Conservation (phyloP, 2,113 vertebrate species). For the Callospermophilus lateralis region DNA sequence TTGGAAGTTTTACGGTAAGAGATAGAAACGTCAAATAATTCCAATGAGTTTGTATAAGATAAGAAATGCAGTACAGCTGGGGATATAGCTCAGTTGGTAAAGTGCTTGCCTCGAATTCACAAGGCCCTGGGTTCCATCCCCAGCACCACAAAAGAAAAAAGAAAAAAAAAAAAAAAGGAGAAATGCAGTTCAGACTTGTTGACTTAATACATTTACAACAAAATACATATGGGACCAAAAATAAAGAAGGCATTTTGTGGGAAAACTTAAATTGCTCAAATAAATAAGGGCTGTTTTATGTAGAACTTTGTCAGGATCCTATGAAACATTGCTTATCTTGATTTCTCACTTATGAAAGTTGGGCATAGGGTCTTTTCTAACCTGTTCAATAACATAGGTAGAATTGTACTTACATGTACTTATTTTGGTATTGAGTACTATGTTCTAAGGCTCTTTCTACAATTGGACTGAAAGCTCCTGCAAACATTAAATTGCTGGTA, state of each 20-base stretch:
- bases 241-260: not conserved
- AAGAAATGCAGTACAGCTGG: conserved; percentile 18
- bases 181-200: conserved; percentile 24
- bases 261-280: conserved; percentile 49
- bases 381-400: conserved; percentile 60
- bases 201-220: conserved; percentile 33
- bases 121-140: too few relatives aligned
- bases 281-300: conserved; percentile 62
- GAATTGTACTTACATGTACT: conserved; percentile 60
- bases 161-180: not conserved
- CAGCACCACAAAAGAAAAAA: too few relatives aligned
- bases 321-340: conserved; percentile 60
- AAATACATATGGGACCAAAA: conserved; percentile 51
- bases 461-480: conserved; percentile 61
- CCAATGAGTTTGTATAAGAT: conserved; percentile 35
- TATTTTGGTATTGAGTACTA: conserved; percentile 37
- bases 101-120: too few relatives aligned
- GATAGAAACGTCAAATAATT: conserved; percentile 25
- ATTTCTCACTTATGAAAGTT: conserved; percentile 38
- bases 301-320: conserved; percentile 50
- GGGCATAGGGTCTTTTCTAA: conserved; percentile 40
- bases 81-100: too few relatives aligned
- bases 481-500: conserved; percentile 58
- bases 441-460: conserved; percentile 58
- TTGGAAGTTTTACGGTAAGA: conserved; percentile 31